These are phyloP conservation scores for Sarcophaga caerulescens DNA, from an alignment of 2,888 invertebrate species.

Conservation along the genomic window DNA sequence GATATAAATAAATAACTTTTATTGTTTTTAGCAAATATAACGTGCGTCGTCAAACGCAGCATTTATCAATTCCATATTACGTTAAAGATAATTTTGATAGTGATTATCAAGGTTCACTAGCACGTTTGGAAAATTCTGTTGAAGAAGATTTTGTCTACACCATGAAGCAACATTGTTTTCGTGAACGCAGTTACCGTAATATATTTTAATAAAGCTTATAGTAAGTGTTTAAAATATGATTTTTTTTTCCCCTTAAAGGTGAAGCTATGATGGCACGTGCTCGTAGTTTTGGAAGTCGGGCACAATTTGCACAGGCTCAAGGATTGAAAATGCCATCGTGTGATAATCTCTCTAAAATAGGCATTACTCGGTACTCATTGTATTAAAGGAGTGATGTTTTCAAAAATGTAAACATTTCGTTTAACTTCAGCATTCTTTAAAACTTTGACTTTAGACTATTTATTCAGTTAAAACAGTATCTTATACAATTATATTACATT, in stretches of 20 bases:
- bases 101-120: constrained; percentile 93
- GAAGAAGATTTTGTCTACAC: constrained; percentile 96
- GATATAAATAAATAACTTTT: constrained; percentile 18
- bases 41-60: constrained; percentile 86
- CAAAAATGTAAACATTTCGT: background rate
- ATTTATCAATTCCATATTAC: constrained; percentile 93
- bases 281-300: constrained; percentile 93
- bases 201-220: background rate
- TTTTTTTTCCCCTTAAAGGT: constrained; percentile 79
- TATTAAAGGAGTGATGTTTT: constrained; percentile 67
- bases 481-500: background rate
- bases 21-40: constrained; percentile 82
- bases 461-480: background rate
- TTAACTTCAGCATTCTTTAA: background rate
- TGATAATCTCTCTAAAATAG: constrained; percentile 85
- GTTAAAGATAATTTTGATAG: constrained; percentile 93
- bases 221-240: background rate
- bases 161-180: constrained; percentile 93
- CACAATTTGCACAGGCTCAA: constrained; percentile 90
- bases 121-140: constrained; percentile 93
- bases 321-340: constrained; percentile 91
- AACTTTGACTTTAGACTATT: too few relatives aligned
- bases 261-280: constrained; percentile 98
- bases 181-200: constrained; percentile 92
- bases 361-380: constrained; percentile 74